Evolutionary conservation across 2,888 invertebrate species (phyloP), one percentile per base, ranked within the genome.

Genomic region (Scaptomyza reducta): DNA sequence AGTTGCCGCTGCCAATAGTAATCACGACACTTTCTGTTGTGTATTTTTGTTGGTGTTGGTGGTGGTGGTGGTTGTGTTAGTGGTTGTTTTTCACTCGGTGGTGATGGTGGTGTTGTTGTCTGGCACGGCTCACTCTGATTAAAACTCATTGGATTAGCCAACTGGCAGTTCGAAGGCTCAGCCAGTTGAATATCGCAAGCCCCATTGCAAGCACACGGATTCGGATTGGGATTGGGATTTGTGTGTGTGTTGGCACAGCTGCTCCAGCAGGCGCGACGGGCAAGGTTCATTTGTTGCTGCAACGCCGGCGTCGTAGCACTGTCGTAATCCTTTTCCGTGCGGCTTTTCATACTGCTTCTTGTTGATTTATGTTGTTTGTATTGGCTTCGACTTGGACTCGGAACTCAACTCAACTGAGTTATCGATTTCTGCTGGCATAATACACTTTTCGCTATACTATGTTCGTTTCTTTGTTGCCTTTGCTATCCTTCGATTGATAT

Each of bases 231-330:
- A 10, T 45, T 31, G 9, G 29, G 27, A 11, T 45, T n/a, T 31
- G 31, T 27, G 51, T 16, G 9, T 10, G 41, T 29, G 6, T 6
- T 38, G 16, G 9, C 38, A 46, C 47, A 13, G 53, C 42, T 70
- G 41, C 53, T 70, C 94, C 95, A 94, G 93, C 95, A 95, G 70
- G 95, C 95, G 77, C 95, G 93, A 79, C 95, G 92, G 80, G 95
- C 95, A 87, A 95, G 91, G 91, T 95, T 95, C 88, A 95, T 94
- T 89, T 95, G 94, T 91, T 95, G 94, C 91, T 93, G 93, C 89
- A 95, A 90, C 68, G 94, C 90, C 59, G 90, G 86, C 65, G 90
- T 89, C 64, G 89, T 89, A 60, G 89, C 90, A 70, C 88, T 89
- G 68, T 88, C 88, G 63, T 81, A 87, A 71, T 84, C 83, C 74